Conservation (phyloP, 2,113 vertebrate species). For the Actenoides hombroni region DNA sequence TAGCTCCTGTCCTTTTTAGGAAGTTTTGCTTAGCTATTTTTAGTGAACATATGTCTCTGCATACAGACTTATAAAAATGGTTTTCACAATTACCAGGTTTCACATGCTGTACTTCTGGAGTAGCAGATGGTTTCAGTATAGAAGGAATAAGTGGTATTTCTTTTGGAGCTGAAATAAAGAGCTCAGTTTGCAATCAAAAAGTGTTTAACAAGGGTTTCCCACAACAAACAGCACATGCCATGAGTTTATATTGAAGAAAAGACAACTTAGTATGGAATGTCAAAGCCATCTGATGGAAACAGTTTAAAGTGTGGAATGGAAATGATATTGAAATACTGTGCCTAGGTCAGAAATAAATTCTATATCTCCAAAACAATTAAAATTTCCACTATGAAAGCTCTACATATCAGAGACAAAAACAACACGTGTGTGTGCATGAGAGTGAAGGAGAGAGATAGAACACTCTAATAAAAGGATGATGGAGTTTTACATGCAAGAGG, state of each 20-base stretch:
- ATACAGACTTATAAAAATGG: neutral
- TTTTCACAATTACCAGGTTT: conserved; percentile 73
- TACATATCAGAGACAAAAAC: neutral
- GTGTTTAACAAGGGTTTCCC: conserved; percentile 29
- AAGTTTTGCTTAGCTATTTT: neutral
- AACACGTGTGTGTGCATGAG: neutral
- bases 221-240: conserved; percentile 41
- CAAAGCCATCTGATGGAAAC: conserved; percentile 44
- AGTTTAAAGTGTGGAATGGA: neutral
- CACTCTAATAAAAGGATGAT: neutral
- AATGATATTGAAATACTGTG: neutral
- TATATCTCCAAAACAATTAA: neutral
- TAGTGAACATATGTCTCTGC: neutral
- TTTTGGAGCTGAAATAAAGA: conserved; percentile 77
- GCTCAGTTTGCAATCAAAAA: conserved; percentile 48
- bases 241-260: neutral
- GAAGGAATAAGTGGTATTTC: conserved; percentile 61
- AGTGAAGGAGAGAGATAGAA: neutral
- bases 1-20: neutral
- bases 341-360: neutral
- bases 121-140: conserved; percentile 68
- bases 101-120: conserved; percentile 55
- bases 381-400: neutral
- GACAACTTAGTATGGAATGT: neutral
- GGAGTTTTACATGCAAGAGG: conserved; percentile 47